Conservation (phyloP, 37 sponge, comb jelly and placozoan genomes). For the Cladorhizidae sp. region DNA sequence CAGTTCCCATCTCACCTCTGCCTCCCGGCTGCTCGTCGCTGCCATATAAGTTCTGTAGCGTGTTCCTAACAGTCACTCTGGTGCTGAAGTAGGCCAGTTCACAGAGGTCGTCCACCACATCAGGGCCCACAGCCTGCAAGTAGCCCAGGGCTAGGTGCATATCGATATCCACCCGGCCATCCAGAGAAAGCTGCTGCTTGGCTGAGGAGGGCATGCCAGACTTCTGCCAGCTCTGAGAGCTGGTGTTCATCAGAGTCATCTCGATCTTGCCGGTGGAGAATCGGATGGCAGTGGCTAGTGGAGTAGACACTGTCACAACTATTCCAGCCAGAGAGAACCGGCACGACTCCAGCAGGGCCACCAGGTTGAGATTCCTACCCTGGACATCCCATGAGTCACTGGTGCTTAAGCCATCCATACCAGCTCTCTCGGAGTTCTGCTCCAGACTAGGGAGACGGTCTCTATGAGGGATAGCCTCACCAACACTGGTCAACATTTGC, state of each 20-base stretch:
- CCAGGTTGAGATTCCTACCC: conserved; percentile 4
- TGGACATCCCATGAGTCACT: not conserved
- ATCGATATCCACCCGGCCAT: conserved; percentile 72
- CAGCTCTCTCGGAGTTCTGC: not conserved
- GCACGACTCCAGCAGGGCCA: conserved; percentile 44
- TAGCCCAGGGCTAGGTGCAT: conserved; percentile 64
- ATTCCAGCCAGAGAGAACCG: conserved; percentile 37
- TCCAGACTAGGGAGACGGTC: not conserved
- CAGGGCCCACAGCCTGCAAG: conserved; percentile 42
- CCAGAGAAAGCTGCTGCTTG: conserved; percentile 41
- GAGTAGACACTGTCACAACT: conserved; percentile 67
- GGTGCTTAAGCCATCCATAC: not conserved
- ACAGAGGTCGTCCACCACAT: conserved; percentile 62
- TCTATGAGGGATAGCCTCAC: conserved; percentile 53
- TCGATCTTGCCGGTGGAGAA: conserved; percentile 77
- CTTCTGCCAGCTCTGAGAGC: not conserved
- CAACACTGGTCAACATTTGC: conserved; percentile 51
- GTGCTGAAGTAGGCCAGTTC: conserved; percentile 75
- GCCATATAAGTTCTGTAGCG: conserved; percentile 38
- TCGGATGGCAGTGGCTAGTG: conserved; percentile 70
- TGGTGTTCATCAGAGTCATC: conserved; percentile 45
- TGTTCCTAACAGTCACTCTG: conserved; percentile 60
- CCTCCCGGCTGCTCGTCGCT: not conserved
- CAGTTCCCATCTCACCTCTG: not conserved
- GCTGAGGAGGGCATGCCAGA: not conserved